Conservation (phyloP, 1,140 invertebrate genomes). For the Amyelois transitella region DNA sequence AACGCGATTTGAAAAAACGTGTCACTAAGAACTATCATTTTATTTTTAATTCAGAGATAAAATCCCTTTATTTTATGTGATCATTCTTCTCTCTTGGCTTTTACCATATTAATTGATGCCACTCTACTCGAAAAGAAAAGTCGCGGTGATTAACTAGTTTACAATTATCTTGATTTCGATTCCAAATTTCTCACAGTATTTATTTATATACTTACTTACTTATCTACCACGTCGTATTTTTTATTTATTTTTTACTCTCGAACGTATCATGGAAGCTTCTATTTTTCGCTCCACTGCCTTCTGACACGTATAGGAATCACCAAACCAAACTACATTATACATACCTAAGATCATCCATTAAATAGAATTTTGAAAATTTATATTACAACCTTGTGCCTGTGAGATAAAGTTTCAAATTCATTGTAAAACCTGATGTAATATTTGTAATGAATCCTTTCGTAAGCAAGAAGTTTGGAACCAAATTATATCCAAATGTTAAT, state of each 20-base stretch:
- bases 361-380: not conserved
- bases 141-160: too few species aligned
- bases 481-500: too few species aligned
- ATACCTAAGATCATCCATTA: not conserved
- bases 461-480: not conserved
- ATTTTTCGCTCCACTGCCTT: constrained; percentile 23
- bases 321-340: not conserved
- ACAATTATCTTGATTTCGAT: too few species aligned
- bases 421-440: not conserved
- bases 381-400: not conserved
- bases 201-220: not conserved
- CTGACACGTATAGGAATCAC: constrained; percentile 17
- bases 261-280: constrained; percentile 33
- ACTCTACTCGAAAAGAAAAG: too few species aligned
- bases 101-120: too few species aligned
- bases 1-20: too few species aligned
- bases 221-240: not conserved
- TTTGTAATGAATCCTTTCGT: not conserved
- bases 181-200: not conserved
- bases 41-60: too few species aligned
- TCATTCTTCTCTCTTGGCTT: too few species aligned
- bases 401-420: not conserved
- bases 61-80: too few species aligned
- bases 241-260: constrained; percentile 7
- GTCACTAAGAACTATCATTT: too few species aligned